Evolutionary conservation across 2,888 invertebrate genomes (phyloP).

Genomic region (Lepas anatifera): DNA sequence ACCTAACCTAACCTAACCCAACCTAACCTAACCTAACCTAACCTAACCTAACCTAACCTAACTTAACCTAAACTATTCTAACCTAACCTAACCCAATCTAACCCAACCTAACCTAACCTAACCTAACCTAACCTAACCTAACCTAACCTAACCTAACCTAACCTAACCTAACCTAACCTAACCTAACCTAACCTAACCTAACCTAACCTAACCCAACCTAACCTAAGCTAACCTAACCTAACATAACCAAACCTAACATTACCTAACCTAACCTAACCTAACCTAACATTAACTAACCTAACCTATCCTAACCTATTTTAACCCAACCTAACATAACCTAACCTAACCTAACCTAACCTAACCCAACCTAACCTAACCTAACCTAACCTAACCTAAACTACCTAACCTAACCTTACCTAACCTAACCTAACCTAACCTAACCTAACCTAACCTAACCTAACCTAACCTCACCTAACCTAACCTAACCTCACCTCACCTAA

Average conservation of each 20-base stretch:
- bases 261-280: background rate
- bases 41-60: background rate
- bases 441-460: too few relatives aligned
- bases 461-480: too few relatives aligned
- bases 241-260: slow-evolving; percentile 5
- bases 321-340: background rate
- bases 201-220: slow-evolving; percentile 11
- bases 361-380: background rate
- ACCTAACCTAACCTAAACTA: background rate
- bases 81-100: slow-evolving; percentile 11
- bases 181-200: slow-evolving; percentile 10
- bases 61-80: background rate
- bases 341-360: slow-evolving; percentile 6
- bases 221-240: slow-evolving; percentile 15
- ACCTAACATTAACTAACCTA: background rate
- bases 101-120: slow-evolving; percentile 14
- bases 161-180: background rate
- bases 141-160: slow-evolving; percentile 13
- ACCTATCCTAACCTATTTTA: background rate
- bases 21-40: background rate
- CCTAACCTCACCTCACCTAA: too few relatives aligned
- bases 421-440: too few relatives aligned
- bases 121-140: slow-evolving; percentile 13
- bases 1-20: background rate
- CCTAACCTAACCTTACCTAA: too few relatives aligned